Evolutionary conservation across 2,113 vertebrate genomes (phyloP).

Genomic region (Talpa occidentalis): DNA sequence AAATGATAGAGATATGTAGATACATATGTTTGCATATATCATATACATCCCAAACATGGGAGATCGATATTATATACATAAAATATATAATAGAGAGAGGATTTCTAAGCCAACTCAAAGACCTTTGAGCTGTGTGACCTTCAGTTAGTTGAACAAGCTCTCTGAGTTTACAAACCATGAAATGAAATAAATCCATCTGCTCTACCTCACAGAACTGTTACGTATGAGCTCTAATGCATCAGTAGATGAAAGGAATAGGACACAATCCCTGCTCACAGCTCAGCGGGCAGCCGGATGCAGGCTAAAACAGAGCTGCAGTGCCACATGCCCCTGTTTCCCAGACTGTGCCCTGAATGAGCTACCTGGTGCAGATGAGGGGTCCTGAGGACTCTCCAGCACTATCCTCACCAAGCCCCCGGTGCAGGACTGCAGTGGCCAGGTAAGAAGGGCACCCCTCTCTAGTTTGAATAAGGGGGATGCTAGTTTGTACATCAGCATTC

Average conservation of each 20-base stretch:
- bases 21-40: no score
- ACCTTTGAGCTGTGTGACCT: not conserved
- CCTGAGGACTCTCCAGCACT: not conserved
- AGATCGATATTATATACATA: no score
- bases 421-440: not conserved
- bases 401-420: not conserved
- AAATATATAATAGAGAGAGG: no score
- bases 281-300: not conserved
- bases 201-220: not conserved
- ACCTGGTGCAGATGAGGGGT: not conserved
- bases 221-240: not conserved
- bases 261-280: not conserved
- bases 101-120: not conserved
- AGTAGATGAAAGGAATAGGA: accelerated
- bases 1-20: no score
- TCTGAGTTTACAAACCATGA: not conserved
- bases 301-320: not conserved
- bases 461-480: not conserved
- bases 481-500: not conserved
- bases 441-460: not conserved
- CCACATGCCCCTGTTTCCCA: no score
- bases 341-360: not conserved
- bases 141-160: not conserved
- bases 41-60: no score
- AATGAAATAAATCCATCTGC: not conserved